Percentiles rank a stretch among this genome's conserved stretches.
Conservation (phyloP, 2,797 vertebrate genomes). For the Sebastes trivittatus region DNA sequence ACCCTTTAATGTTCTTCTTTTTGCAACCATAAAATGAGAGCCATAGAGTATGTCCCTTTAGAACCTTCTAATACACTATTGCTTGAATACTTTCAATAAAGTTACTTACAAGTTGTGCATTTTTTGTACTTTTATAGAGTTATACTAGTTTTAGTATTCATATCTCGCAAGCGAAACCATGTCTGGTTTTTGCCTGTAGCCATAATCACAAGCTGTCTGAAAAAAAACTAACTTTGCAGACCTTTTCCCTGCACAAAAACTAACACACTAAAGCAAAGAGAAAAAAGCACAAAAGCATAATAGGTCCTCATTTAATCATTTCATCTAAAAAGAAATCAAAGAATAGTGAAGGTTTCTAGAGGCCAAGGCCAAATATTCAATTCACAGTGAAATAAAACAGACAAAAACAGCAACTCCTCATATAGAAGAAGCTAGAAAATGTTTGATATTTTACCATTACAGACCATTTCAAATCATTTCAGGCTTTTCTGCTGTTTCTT, state of each 20-base stretch:
- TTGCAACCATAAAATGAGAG: neutral
- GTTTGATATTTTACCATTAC: neutral
- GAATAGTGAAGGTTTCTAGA: neutral
- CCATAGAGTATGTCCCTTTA: neutral
- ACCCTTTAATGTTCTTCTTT: neutral
- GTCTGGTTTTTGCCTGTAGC: neutral
- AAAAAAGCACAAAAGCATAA: too few relatives aligned
- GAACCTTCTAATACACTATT: neutral
- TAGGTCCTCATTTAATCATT: neutral
- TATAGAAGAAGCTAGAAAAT: neutral
- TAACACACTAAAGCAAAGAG: too few relatives aligned
- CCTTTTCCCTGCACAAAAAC: too few relatives aligned
- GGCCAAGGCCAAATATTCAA: accelerated
- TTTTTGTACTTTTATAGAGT: neutral
- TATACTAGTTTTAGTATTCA: neutral
- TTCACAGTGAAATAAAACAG: neutral
- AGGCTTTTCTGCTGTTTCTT: neutral
- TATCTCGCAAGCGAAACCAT: neutral
- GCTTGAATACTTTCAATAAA: neutral
- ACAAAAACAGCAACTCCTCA: neutral
- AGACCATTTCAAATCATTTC: neutral
- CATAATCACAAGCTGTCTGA: neutral
- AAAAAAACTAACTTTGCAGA: neutral
- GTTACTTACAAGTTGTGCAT: neutral
- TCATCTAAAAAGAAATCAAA: neutral